phyloP scores from a whole-genome alignment of 2,797 vertebrate species.

The Prunella strophiata region DNA sequence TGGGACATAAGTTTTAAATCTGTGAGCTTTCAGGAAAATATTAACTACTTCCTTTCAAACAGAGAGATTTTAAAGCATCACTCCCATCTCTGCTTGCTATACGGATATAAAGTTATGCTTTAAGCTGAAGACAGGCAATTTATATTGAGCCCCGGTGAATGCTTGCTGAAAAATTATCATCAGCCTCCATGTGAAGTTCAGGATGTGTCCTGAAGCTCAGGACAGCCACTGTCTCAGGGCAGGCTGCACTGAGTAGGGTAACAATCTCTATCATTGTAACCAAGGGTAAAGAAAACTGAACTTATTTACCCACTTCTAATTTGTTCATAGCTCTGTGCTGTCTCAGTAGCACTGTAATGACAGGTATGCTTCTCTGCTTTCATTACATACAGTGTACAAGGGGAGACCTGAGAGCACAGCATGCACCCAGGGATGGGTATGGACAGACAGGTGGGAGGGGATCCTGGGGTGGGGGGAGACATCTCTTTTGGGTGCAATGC shows the following conservation, averaged over 20 bases:
- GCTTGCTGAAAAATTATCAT: not conserved
- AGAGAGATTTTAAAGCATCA: not conserved
- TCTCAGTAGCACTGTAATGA: not conserved
- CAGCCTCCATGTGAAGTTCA: not conserved
- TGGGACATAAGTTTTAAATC: not conserved
- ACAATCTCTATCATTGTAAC: not conserved
- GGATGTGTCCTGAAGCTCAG: not conserved
- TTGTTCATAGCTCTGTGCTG: not conserved
- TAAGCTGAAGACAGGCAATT: not conserved
- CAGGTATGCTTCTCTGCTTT: not conserved
- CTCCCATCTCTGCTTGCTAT: not conserved
- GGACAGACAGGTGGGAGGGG: not conserved
- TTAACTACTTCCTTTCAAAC: not conserved
- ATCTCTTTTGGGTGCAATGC: not conserved
- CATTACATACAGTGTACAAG: rapidly evolving
- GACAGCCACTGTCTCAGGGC: not conserved
- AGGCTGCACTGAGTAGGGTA: not conserved
- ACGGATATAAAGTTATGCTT: not conserved
- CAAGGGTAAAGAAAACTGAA: not conserved
- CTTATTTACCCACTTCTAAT: not conserved
- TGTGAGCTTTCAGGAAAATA: not conserved
- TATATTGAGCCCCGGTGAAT: not conserved
- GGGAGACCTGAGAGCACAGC: rapidly evolving
- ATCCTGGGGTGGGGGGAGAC: rapidly evolving
- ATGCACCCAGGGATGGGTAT: not conserved